These are phyloP conservation scores for Callionymus lyra DNA, from an alignment of 2,113 vertebrate genomes.

Conservation along the genomic window DNA sequence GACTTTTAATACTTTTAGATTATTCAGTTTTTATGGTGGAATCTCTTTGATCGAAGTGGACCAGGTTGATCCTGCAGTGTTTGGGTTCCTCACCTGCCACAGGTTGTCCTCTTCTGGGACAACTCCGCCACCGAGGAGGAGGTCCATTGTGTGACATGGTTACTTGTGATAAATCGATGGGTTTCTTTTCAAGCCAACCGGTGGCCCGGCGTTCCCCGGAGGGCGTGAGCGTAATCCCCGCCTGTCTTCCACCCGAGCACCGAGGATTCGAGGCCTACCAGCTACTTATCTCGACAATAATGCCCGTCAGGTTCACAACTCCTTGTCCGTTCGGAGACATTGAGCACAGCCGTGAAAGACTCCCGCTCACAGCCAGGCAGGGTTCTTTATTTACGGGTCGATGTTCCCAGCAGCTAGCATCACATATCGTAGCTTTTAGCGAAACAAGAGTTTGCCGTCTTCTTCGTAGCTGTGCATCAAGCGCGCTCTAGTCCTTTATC, in stretches of 20 bases:
- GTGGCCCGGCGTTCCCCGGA: background rate
- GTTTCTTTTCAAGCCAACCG: background rate
- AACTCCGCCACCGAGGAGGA: conserved; percentile 89
- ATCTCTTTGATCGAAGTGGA: background rate
- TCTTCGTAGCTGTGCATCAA: too few species aligned
- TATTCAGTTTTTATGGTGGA: too few species aligned
- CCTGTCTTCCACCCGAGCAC: conserved; percentile 27
- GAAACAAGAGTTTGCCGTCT: too few species aligned
- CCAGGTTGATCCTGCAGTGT: background rate
- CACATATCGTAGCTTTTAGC: too few species aligned
- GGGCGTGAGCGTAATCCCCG: conserved; percentile 3
- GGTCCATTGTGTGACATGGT: conserved; percentile 82
- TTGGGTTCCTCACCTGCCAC: conserved; percentile 75
- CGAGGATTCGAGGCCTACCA: conserved; percentile 35
- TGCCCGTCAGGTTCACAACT: too few species aligned
- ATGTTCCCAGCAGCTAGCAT: too few species aligned
- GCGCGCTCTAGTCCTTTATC: too few species aligned
- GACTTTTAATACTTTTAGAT: too few species aligned
- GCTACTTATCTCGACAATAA: conserved; percentile 2
- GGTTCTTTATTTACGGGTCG: too few species aligned
- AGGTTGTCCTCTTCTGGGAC: conserved; percentile 87
- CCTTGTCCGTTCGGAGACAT: too few species aligned
- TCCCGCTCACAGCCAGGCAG: too few species aligned
- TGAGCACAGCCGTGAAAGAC: too few species aligned
- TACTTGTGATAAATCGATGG: background rate